Evolutionary conservation across 2,888 invertebrate genomes (phyloP).

Genomic region (Biston betularia): DNA sequence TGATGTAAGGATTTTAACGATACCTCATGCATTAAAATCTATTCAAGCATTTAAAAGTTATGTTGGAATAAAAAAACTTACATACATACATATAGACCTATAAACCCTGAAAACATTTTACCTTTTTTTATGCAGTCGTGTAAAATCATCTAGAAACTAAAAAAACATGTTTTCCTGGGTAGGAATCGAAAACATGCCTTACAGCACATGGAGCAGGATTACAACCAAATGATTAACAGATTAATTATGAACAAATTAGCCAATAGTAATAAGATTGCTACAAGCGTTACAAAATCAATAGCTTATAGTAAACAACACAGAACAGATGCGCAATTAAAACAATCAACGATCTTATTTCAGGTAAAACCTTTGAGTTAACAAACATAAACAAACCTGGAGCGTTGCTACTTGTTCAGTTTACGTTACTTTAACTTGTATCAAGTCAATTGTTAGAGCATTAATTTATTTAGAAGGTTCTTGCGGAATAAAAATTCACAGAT

Average conservation of each 20-base stretch:
- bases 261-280: background rate
- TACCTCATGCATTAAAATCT: too few species aligned
- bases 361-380: conserved; percentile 18
- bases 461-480: conserved; percentile 14
- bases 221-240: too few species aligned
- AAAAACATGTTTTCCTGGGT: too few species aligned
- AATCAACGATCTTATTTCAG: conserved; percentile 27
- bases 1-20: too few species aligned
- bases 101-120: too few species aligned
- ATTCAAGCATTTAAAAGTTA: too few species aligned
- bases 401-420: conserved; percentile 17
- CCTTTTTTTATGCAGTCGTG: too few species aligned
- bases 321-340: conserved; percentile 19
- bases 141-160: too few species aligned
- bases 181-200: too few species aligned
- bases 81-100: too few species aligned
- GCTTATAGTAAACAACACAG: background rate
- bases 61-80: too few species aligned
- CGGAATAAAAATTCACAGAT: conserved; percentile 2
- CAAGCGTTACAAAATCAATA: background rate
- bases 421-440: conserved; percentile 23
- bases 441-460: conserved; percentile 22
- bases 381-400: conserved; percentile 24
- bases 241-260: background rate
- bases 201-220: too few species aligned